Evolutionary conservation across 2,797 vertebrate genomes (phyloP), one percentile per base, ranked within the genome.

Genomic region (Eospalax fontanierii): DNA sequence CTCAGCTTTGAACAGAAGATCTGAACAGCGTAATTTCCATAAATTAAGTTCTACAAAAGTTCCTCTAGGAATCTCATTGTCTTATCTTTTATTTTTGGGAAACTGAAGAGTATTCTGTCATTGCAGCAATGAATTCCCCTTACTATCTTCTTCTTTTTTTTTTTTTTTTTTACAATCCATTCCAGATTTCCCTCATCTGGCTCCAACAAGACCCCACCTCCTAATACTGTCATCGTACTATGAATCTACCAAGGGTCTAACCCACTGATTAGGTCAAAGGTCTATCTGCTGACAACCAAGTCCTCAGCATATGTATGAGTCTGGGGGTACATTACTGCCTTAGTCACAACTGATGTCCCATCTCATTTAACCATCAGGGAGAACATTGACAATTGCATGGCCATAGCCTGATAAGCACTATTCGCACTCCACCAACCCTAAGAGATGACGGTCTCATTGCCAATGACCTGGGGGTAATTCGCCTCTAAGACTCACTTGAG

Each of bases 31-130:
- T 35, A 92, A 90, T 85, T 76, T 78, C 92, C 74, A 78, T 91
- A 74, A 91, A 46, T 71, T 57, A 63, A 22, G 22, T 78, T 84
- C 70, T 88, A 12, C n/a, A 74, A 83, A n/a, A 70, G 26, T 63
- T 92, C 46, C 38, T 95, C 57, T 61, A 38, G 57, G 33, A 81
- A 63, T 84, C 38, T 68, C n/a, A 59, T 57, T n/a, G n/a, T n/a
- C n/a, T n/a, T 54, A 12, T 54, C 8, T 57, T 66, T 50, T 40
- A 75, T 80, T 76, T 68, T 57, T 84, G 80, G 66, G 61, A 92
- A 87, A 81, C 57, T 90, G 87, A 80, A 92, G 35, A 91, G 46
- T 38, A 90, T 80, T 79, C 79, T 40, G 21, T 82, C 46, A n/a
- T 57, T 59, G 12, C 14, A 75, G 86, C 1, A 57, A 30, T 46